Conservation (phyloP, 2,888 invertebrate species). For the Mimas tiliae region DNA sequence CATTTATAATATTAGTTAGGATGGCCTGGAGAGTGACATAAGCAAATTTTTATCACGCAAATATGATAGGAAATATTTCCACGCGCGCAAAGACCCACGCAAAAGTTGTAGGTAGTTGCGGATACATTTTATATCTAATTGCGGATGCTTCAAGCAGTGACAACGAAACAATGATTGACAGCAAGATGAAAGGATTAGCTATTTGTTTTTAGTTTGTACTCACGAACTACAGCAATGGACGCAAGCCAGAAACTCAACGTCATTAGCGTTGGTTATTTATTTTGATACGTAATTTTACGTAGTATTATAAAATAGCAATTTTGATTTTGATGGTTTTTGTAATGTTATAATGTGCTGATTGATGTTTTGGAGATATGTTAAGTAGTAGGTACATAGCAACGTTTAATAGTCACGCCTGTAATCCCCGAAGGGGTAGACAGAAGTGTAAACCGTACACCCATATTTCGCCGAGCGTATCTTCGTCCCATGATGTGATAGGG, state of each 20-base stretch:
- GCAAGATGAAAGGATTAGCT: background rate
- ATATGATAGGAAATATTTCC: no score
- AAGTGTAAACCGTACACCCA: no score
- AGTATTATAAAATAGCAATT: background rate
- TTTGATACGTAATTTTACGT: background rate
- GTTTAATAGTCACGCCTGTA: no score
- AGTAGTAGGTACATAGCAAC: no score
- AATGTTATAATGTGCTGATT: background rate
- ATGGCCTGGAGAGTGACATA: no score
- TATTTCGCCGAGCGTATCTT: no score
- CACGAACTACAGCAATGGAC: background rate
- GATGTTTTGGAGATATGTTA: no score
- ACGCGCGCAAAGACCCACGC: no score
- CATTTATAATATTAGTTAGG: no score
- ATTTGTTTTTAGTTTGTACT: background rate
- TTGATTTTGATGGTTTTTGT: background rate
- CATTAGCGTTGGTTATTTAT: slow-evolving; percentile 1
- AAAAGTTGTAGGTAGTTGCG: background rate
- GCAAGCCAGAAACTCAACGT: background rate
- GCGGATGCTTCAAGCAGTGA: background rate
- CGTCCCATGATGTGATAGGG: no score
- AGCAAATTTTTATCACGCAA: no score
- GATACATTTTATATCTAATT: background rate
- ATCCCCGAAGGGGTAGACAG: no score
- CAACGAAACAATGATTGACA: slow-evolving; percentile 2